phyloP scores from a whole-genome alignment of 37 sponge, comb jelly and placozoan species.

The Hormiphora californensis region DNA sequence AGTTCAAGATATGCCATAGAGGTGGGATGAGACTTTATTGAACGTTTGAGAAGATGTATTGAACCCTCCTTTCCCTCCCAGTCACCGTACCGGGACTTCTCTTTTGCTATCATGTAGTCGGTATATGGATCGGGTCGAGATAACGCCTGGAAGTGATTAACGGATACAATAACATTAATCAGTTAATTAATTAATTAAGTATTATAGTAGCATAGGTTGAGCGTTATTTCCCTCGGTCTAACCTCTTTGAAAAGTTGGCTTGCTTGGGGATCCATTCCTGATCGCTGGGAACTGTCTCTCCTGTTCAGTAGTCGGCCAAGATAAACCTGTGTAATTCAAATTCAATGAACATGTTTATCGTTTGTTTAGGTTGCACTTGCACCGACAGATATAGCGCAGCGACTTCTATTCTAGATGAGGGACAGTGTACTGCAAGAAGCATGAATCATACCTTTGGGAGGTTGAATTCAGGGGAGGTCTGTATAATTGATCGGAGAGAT shows the following conservation, averaged over 20 bases:
- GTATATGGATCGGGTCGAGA: conserved; percentile 14
- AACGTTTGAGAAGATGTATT: conserved; percentile 36
- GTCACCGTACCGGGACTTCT: conserved; percentile 9
- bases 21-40: conserved; percentile 42
- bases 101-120: conserved; percentile 49
- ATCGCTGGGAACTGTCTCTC: neutral
- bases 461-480: neutral
- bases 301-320: conserved; percentile 5
- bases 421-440: too few species aligned
- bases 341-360: too few species aligned
- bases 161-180: neutral
- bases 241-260: conserved; percentile 10
- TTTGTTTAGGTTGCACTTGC: too few species aligned
- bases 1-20: conserved; percentile 11
- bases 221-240: neutral
- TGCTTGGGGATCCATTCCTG: conserved; percentile 49
- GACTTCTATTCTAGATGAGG: too few species aligned
- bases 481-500: conserved; percentile 40
- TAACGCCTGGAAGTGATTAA: neutral
- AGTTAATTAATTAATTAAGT: neutral
- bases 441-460: too few species aligned
- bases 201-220: neutral
- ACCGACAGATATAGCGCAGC: too few species aligned
- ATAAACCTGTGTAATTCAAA: too few species aligned
- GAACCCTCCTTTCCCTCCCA: conserved; percentile 26